Percentiles rank a stretch among this genome's conserved stretches.
Evolutionary conservation across 2,888 invertebrate genomes (phyloP).

Genomic region (Tridacna crocea): DNA sequence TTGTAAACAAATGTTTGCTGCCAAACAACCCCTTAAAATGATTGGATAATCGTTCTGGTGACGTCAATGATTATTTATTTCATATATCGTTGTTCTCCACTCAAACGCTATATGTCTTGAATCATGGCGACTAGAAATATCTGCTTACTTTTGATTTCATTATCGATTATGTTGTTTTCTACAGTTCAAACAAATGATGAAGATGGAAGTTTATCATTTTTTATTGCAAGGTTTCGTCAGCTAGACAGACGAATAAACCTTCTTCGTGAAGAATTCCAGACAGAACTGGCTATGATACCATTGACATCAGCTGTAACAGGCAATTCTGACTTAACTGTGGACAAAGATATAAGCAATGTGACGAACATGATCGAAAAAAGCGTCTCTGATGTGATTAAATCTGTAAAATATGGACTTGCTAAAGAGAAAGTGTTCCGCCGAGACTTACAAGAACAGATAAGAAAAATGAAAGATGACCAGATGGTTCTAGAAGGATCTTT

Average conservation of each 20-base stretch:
- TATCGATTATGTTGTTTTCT: too few species aligned
- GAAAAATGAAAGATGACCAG: not conserved
- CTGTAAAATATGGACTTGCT: not conserved
- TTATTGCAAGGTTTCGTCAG: too few species aligned
- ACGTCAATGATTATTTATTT: too few species aligned
- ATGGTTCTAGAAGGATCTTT: not conserved
- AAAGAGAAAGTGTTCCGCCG: not conserved
- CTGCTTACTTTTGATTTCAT: too few species aligned
- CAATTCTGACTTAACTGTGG: not conserved
- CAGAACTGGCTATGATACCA: not conserved
- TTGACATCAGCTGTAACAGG: not conserved
- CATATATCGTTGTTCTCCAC: too few species aligned
- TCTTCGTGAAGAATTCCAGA: not conserved
- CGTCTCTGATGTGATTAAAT: not conserved
- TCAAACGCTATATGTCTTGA: too few species aligned
- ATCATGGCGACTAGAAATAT: too few species aligned
- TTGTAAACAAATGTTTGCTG: too few species aligned
- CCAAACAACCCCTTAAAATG: too few species aligned
- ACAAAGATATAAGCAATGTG: not conserved
- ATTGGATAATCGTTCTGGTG: too few species aligned
- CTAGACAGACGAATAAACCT: not conserved
- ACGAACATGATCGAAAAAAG: not conserved
- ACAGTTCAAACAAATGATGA: too few species aligned
- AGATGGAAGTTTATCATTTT: too few species aligned
- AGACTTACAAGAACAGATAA: not conserved